These are phyloP conservation scores for Mythimna impura DNA, from an alignment of 2,888 invertebrate genomes.

Conservation along the genomic window DNA sequence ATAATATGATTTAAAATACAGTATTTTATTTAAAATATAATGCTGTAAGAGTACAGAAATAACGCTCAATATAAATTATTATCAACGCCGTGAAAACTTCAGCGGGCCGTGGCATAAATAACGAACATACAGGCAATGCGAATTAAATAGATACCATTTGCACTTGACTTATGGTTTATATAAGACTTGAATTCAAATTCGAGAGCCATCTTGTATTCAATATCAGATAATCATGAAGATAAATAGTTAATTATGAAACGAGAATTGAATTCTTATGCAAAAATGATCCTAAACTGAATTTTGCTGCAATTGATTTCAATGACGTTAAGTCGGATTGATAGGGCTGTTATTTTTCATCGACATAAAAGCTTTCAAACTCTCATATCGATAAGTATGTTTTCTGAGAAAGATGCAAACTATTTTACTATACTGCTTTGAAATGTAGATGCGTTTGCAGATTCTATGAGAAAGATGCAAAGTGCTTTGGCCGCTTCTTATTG, in stretches of 20 bases:
- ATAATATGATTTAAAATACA: constrained; percentile 16
- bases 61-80: constrained; percentile 68
- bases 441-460: constrained; percentile 35
- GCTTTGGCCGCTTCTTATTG: constrained; percentile 11
- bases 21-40: constrained; percentile 32
- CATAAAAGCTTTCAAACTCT: constrained; percentile 29
- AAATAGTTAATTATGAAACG: constrained; percentile 36
- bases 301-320: constrained; percentile 25
- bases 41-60: constrained; percentile 66
- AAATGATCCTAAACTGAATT: neutral
- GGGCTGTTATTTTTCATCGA: constrained; percentile 28
- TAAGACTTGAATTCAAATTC: constrained; percentile 50
- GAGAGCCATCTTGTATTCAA: constrained; percentile 36
- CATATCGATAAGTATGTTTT: constrained; percentile 20
- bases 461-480: constrained; percentile 48
- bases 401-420: constrained; percentile 50
- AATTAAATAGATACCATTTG: constrained; percentile 72
- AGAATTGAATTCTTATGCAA: constrained; percentile 28
- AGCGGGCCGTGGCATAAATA: constrained; percentile 71
- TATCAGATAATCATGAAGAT: constrained; percentile 35
- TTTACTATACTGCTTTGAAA: constrained; percentile 48
- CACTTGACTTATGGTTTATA: constrained; percentile 59
- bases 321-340: constrained; percentile 36
- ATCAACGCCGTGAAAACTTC: constrained; percentile 72
- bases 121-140: constrained; percentile 58